Evolutionary conservation across 2,113 vertebrate genomes (phyloP).

Genomic region (Bubo scandiacus): DNA sequence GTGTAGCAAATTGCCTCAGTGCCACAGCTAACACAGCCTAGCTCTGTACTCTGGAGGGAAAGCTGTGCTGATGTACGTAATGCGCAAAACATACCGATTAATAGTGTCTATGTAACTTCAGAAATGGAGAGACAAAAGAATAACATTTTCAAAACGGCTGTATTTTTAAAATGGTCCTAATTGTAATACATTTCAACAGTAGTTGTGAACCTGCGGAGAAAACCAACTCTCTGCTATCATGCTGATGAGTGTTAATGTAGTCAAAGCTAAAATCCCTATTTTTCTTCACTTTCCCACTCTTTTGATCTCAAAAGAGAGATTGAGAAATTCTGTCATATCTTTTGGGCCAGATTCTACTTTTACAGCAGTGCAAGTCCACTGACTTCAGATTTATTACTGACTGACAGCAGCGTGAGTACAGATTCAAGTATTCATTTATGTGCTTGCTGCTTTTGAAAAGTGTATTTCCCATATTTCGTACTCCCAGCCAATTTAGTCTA

Average conservation of each 20-base stretch:
- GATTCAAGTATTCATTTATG: neutral
- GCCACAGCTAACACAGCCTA: neutral
- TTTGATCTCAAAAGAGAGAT: neutral
- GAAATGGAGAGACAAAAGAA: neutral
- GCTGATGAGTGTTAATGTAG: neutral
- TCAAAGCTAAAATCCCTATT: neutral
- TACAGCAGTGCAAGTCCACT: neutral
- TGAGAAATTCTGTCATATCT: neutral
- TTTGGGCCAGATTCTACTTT: neutral
- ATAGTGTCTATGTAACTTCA: neutral
- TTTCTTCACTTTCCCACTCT: neutral
- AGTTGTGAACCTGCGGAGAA: neutral
- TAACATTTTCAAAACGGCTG: neutral
- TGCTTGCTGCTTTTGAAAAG: neutral
- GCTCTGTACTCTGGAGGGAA: neutral
- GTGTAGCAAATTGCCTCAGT: neutral
- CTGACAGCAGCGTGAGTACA: neutral
- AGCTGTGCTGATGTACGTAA: neutral
- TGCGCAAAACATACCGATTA: neutral
- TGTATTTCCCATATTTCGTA: neutral
- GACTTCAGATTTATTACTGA: neutral
- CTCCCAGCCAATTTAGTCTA: conserved; percentile 17
- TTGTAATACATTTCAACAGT: neutral
- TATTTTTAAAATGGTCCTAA: neutral
- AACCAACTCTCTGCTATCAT: neutral